Base-by-base conservation (phyloP, 2,888 invertebrate genomes). In the Silvanus unidentatus region DNA sequence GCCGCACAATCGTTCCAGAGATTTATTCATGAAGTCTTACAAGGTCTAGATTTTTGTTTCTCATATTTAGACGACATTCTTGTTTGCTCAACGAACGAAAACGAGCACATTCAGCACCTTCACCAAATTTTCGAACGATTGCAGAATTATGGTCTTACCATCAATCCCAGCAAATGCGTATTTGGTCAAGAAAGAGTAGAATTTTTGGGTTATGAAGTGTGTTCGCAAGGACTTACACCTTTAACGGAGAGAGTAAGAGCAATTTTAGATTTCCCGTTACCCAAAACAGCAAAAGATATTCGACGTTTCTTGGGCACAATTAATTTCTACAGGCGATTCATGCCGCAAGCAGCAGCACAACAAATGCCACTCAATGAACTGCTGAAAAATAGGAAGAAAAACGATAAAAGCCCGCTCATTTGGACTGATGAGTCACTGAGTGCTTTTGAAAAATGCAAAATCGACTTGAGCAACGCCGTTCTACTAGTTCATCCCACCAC, bases 1-100 rank as follows among this genome's bases (percentile, higher is more conserved):
- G 65, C 66, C 1, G 59, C 60, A 1, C 65, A 65, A 42, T 65
- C 64, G 0, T 71, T 70, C 45, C 65, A 68, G 44, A 47, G 65
- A 1, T 64, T 65, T 40, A 63, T 70, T 40, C 54, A 69, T 39
- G 48, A 55, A 6, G 52, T 64, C 3, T 39, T 55, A 8, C 27
- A 53, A 16, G 52, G 46, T 5, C 34, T 64, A 1, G 63, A 64
- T 15, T 64, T 71, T 40, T 47, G 44, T 39, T 57, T 59, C 42
- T 30, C 52, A 0, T 70, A 66, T 39, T 35, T 70, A 0, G 68
- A 70, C 28, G 66, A 68, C 45, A 55, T 68, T 29, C 42, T 69
- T 5, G 40, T 57, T 13, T 42, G 48, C 2, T 59, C 62, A 4
- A 3, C 11, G n/a, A 38, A 44, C 2, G 42, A 42, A 28, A 39